phyloP scores from a whole-genome alignment of 2,888 invertebrate genomes.

The Eupeodes latifasciatus region DNA sequence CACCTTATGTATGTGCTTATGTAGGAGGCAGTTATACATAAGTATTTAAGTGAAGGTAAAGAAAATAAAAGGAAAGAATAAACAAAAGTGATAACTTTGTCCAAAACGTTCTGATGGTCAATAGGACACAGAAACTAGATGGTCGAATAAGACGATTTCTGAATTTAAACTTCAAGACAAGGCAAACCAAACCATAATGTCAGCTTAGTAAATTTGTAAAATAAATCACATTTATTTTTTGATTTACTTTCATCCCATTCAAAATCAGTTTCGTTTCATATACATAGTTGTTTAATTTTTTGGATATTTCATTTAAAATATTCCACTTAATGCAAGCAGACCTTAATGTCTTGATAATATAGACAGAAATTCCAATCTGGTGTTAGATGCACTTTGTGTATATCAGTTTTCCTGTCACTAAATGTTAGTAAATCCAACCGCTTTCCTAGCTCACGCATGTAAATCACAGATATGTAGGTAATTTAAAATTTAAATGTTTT shows the following conservation, averaged over 20 bases:
- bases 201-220: not conserved
- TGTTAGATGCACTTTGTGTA: not conserved
- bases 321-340: not conserved
- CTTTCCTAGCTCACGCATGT: not conserved
- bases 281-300: not conserved
- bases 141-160: slow-evolving; percentile 33
- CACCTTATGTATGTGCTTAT: no score
- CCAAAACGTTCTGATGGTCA: slow-evolving; percentile 36
- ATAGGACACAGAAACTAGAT: slow-evolving; percentile 49
- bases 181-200: slow-evolving; percentile 2
- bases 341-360: not conserved
- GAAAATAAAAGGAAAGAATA: slow-evolving; percentile 9
- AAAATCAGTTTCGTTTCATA: not conserved
- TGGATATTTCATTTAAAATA: slow-evolving; percentile 27
- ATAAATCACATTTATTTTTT: slow-evolving; percentile 66
- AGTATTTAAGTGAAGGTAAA: not conserved
- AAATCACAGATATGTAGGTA: not conserved
- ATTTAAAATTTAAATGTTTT: slow-evolving; percentile 26
- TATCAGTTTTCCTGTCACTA: not conserved
- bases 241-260: slow-evolving; percentile 22
- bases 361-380: not conserved
- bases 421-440: not conserved
- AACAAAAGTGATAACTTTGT: slow-evolving; percentile 27
- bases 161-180: slow-evolving; percentile 34
- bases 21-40: no score